Base-by-base conservation (phyloP, 2,888 invertebrate species). In the Pollenia griseotomentosa region DNA sequence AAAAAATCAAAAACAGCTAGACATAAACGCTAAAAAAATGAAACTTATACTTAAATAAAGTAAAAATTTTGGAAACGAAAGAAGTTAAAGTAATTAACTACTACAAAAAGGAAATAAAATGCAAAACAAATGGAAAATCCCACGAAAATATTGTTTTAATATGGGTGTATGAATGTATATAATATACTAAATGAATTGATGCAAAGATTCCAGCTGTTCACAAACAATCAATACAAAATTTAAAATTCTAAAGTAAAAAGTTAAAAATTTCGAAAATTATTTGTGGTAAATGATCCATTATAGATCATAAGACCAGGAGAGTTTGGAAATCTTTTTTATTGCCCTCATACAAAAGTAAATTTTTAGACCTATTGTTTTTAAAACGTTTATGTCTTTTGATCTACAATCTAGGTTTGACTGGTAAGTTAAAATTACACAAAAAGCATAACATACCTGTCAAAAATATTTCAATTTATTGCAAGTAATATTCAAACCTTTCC, bases 121-220 rank as follows among this genome's bases (percentile, higher is more conserved):
- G 19, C 44, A 42, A 73, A 73, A 16, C 48, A 55, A 44, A 57
- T 46, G 71, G 44, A 73, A 71, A 57, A 68, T 68, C 53, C 68
- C 68, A 68, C 40, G 33, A 33, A 33, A 68, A 53, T 68, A 40
- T 53, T 53, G 14, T 48, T 48, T 65, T 3, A 65, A 44, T 46
- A 44, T 65, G 46, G 6, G 14, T 42, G 23, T 8, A 46, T 23
- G 2, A 40, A 61, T 63, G 63, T 19, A 19, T 63, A n/a, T 63
- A 63, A 44, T 42, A 19, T 19, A 14, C 16, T 46, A 12, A 46
- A 16, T 19, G 12, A 51, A n/a, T n/a, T 51, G 51, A 51, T 68
- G n/a, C 46, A 65, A 65, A 46, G 12, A 11, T 44, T 46, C 6
- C 65, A 65, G 65, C 16, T 65, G 11, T 65, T 65, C 65, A 16